phyloP scores from a whole-genome alignment of 2,113 vertebrate species.

The Buteo buteo region DNA sequence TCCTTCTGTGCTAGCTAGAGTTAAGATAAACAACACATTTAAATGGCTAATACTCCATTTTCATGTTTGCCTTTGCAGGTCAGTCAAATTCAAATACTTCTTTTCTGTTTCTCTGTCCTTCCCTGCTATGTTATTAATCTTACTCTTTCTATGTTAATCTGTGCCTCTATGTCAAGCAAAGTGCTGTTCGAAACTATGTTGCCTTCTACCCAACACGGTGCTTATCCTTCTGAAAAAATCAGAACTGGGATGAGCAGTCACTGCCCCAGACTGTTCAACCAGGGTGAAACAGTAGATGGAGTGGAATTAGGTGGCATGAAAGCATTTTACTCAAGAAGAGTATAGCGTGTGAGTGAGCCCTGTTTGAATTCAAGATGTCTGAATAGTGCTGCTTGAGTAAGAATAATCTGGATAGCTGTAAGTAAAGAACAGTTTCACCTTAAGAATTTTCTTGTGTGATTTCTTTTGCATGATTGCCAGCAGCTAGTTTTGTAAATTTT shows the following conservation, averaged over 20 bases:
- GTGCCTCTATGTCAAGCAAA: background rate
- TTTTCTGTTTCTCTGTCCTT: background rate
- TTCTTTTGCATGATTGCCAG: background rate
- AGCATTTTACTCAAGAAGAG: background rate
- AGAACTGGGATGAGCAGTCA: background rate
- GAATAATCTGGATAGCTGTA: background rate
- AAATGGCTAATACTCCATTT: background rate
- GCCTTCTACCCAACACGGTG: background rate
- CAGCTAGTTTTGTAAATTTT: background rate
- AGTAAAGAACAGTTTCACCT: background rate
- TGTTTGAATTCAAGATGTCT: background rate
- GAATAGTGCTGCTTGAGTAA: background rate
- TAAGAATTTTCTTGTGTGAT: background rate
- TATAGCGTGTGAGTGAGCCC: background rate
- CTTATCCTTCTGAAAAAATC: background rate
- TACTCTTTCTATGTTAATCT: background rate
- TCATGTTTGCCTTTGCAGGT: background rate
- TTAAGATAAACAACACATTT: background rate
- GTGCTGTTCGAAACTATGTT: background rate
- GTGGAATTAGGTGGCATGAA: background rate
- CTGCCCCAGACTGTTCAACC: background rate
- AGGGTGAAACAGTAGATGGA: background rate
- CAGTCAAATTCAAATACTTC: background rate
- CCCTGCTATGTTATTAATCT: background rate
- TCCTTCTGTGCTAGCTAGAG: background rate